Percentiles rank a stretch among this genome's conserved stretches.
phyloP scores from a whole-genome alignment of 2,888 invertebrate species.

The Drosophila tanythrix region DNA sequence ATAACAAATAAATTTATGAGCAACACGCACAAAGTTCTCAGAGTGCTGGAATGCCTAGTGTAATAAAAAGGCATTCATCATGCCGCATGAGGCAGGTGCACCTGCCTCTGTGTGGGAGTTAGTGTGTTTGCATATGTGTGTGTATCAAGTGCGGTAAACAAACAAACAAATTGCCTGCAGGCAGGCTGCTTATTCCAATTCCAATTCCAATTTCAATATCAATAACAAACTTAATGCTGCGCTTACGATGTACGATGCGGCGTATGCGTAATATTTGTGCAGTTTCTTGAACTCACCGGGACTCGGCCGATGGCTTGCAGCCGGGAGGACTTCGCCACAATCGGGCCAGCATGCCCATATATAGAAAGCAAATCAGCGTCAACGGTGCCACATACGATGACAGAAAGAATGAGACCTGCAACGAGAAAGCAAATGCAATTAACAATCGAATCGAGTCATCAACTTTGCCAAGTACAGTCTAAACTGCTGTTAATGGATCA shows the following conservation, averaged over 20 bases:
- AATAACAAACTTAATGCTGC: slow-evolving; percentile 11
- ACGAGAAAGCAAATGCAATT: slow-evolving; percentile 11
- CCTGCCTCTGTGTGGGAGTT: slow-evolving; percentile 1
- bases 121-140: background rate
- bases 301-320: slow-evolving; percentile 92
- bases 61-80: slow-evolving; percentile 69
- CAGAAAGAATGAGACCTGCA: slow-evolving; percentile 92
- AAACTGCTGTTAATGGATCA: background rate
- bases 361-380: slow-evolving; percentile 93
- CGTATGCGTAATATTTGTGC: slow-evolving; percentile 45
- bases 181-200: slow-evolving; percentile 37
- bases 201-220: slow-evolving; percentile 38
- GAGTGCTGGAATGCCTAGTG: slow-evolving; percentile 31
- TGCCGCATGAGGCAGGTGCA: slow-evolving; percentile 47
- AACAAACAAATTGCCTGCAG: slow-evolving; percentile 22
- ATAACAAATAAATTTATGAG: slow-evolving; percentile 62
- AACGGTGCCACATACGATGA: slow-evolving; percentile 95
- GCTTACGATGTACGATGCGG: slow-evolving; percentile 5
- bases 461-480: background rate
- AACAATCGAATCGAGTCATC: background rate
- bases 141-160: slow-evolving; percentile 27
- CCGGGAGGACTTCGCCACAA: slow-evolving; percentile 93
- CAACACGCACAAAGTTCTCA: slow-evolving; percentile 44
- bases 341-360: slow-evolving; percentile 94
- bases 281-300: slow-evolving; percentile 80